Evolutionary conservation across 2,888 invertebrate genomes (phyloP).

Genomic region (Eupithecia subumbrata): DNA sequence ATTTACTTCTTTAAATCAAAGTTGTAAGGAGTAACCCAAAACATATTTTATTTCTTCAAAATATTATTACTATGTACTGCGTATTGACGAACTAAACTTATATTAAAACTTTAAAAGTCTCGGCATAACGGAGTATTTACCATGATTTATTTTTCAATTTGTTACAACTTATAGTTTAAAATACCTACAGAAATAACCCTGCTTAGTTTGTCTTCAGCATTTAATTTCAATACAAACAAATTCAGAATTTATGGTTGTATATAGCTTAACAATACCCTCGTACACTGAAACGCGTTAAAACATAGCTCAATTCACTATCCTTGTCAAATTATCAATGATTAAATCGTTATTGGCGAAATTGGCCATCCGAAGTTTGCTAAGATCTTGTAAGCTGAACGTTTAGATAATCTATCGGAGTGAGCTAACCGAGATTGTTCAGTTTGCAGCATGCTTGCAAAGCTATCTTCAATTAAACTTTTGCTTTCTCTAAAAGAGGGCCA

Average conservation of each 20-base stretch:
- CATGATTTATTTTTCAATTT: background rate
- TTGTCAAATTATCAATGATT: background rate
- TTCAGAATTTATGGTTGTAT: background rate
- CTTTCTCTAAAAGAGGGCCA: background rate
- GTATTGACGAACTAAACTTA: background rate
- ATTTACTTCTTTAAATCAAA: background rate
- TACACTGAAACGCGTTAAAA: background rate
- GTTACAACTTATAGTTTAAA: background rate
- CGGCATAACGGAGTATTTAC: too few species aligned
- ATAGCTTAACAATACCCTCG: background rate
- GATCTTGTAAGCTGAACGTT: background rate
- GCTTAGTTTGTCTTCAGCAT: background rate
- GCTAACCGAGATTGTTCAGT: background rate
- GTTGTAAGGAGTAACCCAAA: background rate
- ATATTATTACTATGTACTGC: background rate
- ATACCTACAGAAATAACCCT: background rate
- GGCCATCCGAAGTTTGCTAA: background rate
- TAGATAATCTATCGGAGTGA: background rate
- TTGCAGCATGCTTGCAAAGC: background rate
- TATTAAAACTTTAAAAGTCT: background rate
- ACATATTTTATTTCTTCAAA: background rate
- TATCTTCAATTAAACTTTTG: background rate
- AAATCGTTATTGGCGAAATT: background rate
- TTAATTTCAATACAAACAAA: background rate
- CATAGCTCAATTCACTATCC: background rate